These are phyloP conservation scores for Agapornis canus DNA, from an alignment of 2,797 vertebrate species.

Conservation along the genomic window DNA sequence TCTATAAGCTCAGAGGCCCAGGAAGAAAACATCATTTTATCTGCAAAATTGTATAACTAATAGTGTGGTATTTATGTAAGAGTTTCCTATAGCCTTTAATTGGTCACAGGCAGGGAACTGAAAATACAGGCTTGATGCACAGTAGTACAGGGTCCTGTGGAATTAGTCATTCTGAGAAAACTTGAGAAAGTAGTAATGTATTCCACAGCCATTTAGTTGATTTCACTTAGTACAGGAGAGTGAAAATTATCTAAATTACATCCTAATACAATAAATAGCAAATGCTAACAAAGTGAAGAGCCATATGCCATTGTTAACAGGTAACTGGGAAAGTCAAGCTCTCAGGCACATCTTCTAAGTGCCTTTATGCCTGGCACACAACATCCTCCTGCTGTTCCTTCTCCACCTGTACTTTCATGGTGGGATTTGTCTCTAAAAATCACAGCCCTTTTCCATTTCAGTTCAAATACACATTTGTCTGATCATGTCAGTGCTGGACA, in stretches of 20 bases:
- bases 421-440: background rate
- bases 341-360: background rate
- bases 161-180: background rate
- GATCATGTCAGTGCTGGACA: fast-evolving
- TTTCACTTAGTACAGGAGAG: background rate
- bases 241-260: background rate
- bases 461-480: background rate
- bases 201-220: background rate
- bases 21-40: background rate
- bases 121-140: background rate
- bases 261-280: background rate
- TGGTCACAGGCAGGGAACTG: background rate
- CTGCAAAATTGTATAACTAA: background rate
- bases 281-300: background rate
- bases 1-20: background rate
- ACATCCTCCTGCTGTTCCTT: background rate
- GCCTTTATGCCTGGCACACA: background rate
- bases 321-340: background rate
- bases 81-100: background rate
- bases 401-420: background rate
- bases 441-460: background rate
- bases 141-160: background rate
- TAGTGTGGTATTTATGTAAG: background rate
- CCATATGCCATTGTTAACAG: fast-evolving
- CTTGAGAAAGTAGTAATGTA: background rate